phyloP scores from a whole-genome alignment of 2,113 vertebrate species.

The Triplophysa siluroides region DNA sequence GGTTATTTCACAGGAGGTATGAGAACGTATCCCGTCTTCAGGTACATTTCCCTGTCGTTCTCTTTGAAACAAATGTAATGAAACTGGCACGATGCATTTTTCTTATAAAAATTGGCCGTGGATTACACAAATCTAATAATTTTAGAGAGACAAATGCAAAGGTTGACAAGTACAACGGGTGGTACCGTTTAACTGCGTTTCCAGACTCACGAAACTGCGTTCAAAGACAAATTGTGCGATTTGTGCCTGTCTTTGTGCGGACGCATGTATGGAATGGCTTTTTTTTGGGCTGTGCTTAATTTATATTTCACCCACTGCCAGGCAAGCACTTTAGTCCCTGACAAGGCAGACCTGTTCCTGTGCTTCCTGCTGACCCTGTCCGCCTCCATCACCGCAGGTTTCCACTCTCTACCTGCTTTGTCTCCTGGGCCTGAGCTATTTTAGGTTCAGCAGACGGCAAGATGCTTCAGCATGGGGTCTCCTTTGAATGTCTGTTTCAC shows the following conservation, averaged over 20 bases:
- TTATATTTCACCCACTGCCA: slow-evolving; percentile 39
- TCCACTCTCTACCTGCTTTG: slow-evolving; percentile 32
- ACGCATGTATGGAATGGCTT: not conserved
- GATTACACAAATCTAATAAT: not conserved
- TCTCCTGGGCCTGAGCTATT: slow-evolving; percentile 32
- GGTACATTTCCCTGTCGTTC: not conserved
- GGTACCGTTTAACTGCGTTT: not conserved
- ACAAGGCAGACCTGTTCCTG: slow-evolving; percentile 36
- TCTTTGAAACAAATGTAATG: slow-evolving; percentile 26
- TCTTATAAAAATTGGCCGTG: slow-evolving; percentile 3
- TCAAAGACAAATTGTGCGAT: not conserved
- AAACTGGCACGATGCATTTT: slow-evolving; percentile 30
- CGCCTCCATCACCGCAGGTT: slow-evolving; percentile 35
- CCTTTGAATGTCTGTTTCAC: slow-evolving; percentile 9
- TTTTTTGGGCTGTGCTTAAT: slow-evolving; percentile 28
- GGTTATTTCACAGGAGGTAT: slow-evolving; percentile 36
- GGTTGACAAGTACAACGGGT: not conserved
- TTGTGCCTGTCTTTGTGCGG: not conserved
- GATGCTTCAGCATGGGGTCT: slow-evolving; percentile 12
- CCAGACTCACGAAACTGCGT: not conserved
- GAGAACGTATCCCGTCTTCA: slow-evolving; percentile 7
- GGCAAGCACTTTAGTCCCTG: slow-evolving; percentile 22
- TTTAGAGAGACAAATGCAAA: slow-evolving; percentile 14
- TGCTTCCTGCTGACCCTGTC: slow-evolving; percentile 40
- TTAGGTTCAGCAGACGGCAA: slow-evolving; percentile 24